These are phyloP conservation scores for Pseudochromis fuscus DNA, from an alignment of 2,797 vertebrate species.

Conservation along the genomic window DNA sequence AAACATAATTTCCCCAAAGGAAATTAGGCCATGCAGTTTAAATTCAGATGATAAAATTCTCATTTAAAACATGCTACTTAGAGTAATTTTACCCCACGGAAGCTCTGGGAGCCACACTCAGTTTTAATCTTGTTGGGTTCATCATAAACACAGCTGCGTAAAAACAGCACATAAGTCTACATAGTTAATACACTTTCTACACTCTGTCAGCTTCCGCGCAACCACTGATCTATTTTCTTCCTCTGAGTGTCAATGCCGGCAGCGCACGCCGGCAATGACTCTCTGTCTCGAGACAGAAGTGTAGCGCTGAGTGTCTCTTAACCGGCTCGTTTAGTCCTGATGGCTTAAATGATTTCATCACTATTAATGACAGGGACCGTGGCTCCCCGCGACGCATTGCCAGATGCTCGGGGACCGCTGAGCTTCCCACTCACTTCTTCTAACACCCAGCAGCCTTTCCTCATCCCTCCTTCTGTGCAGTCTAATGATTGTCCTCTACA, in stretches of 20 bases:
- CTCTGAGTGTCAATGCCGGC: conserved; percentile 49
- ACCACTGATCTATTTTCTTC: conserved; percentile 71
- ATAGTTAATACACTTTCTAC: conserved; percentile 46
- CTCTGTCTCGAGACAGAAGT: conserved; percentile 85
- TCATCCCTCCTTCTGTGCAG: conserved; percentile 90
- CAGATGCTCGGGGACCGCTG: conserved; percentile 97
- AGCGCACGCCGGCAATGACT: conserved; percentile 34
- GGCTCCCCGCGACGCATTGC: conserved; percentile 90
- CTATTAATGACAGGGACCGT: conserved; percentile 97
- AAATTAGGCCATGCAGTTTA: not conserved
- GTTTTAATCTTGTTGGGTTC: conserved; percentile 24
- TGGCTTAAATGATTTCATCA: conserved; percentile 99
- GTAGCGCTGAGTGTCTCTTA: conserved; percentile 93
- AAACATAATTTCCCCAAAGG: not conserved
- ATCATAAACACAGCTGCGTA: conserved; percentile 32
- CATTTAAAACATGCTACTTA: not conserved
- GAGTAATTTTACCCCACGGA: conserved; percentile 13
- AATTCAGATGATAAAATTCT: not conserved
- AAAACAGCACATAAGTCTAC: conserved; percentile 14
- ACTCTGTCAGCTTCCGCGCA: conserved; percentile 39
- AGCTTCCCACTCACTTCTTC: conserved; percentile 83
- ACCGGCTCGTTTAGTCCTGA: conserved; percentile 99
- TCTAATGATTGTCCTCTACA: conserved; percentile 96
- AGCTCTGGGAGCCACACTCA: conserved; percentile 3
- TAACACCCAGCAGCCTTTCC: conserved; percentile 68